Evolutionary conservation across 1,140 invertebrate genomes (phyloP).

Genomic region (Bathynomus jamesi): DNA sequence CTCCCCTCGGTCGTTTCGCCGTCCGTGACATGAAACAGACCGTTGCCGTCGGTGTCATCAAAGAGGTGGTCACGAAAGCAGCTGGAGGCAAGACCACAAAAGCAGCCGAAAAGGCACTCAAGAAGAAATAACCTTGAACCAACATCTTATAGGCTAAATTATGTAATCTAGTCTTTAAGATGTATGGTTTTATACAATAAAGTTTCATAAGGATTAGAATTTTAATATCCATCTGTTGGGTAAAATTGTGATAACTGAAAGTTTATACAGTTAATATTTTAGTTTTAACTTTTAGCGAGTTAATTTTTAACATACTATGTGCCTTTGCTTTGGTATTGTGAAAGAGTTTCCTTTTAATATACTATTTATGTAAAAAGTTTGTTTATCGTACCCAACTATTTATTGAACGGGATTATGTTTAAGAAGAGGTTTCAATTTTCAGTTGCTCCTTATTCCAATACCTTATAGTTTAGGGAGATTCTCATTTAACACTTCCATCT

Average conservation of each 20-base stretch:
- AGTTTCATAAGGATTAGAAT: background rate
- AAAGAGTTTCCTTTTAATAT: background rate
- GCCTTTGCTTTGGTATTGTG: background rate
- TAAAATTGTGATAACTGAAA: background rate
- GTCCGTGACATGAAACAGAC: slow-evolving; percentile 99
- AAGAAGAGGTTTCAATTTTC: too few species aligned
- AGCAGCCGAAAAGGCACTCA: slow-evolving; percentile 92
- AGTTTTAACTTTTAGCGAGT: background rate
- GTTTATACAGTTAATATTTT: background rate
- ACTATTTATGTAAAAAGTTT: background rate
- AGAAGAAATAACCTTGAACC: slow-evolving; percentile 68
- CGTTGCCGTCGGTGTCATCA: slow-evolving; percentile 97
- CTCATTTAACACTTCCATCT: too few species aligned
- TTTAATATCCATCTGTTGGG: slow-evolving; percentile 1
- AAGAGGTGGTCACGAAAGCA: slow-evolving; percentile 79
- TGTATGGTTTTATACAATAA: slow-evolving; percentile 1
- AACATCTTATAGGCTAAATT: background rate
- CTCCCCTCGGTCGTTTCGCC: slow-evolving; percentile 94
- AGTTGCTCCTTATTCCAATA: too few species aligned
- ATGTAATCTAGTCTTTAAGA: background rate
- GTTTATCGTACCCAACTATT: background rate
- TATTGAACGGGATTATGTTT: too few species aligned
- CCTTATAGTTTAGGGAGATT: too few species aligned
- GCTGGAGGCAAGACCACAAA: slow-evolving; percentile 88
- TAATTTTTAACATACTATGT: background rate